Evolutionary conservation across 2,888 invertebrate species (phyloP).

Genomic region (Drosophila setosimentum): DNA sequence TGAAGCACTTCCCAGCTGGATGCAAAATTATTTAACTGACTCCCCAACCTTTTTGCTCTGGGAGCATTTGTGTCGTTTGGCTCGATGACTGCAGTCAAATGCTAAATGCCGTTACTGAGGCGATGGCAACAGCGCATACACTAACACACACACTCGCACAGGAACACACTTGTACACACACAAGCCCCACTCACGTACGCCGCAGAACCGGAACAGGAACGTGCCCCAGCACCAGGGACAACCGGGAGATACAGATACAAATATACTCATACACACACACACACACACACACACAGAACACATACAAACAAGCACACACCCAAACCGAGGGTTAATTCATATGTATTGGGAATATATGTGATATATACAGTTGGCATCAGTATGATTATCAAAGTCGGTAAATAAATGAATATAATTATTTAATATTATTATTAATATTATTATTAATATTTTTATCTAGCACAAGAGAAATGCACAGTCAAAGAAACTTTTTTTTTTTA

Average conservation of each 20-base stretch:
- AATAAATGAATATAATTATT: background rate
- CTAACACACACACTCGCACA: slow-evolving; percentile 2
- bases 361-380: background rate
- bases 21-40: slow-evolving; percentile 74
- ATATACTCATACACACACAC: slow-evolving; percentile 35
- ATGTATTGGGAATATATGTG: background rate
- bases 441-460: too few relatives aligned
- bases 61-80: slow-evolving; percentile 61
- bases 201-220: slow-evolving; percentile 65
- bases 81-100: slow-evolving; percentile 74
- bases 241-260: slow-evolving; percentile 63
- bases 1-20: slow-evolving; percentile 48
- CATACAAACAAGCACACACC: slow-evolving; percentile 14
- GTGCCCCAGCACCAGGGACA: slow-evolving; percentile 58
- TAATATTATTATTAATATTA: too few relatives aligned
- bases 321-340: slow-evolving; percentile 21
- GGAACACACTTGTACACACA: slow-evolving; percentile 15
- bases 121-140: slow-evolving; percentile 24
- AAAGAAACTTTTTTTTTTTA: too few relatives aligned
- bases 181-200: slow-evolving; percentile 61
- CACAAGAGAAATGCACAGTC: too few relatives aligned
- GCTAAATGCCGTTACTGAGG: slow-evolving; percentile 75
- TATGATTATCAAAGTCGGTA: background rate
- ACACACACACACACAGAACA: slow-evolving; percentile 11
- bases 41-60: slow-evolving; percentile 41